These are phyloP conservation scores for Cheirogaleus medius DNA, from an alignment of 2,113 vertebrate genomes.

Conservation along the genomic window DNA sequence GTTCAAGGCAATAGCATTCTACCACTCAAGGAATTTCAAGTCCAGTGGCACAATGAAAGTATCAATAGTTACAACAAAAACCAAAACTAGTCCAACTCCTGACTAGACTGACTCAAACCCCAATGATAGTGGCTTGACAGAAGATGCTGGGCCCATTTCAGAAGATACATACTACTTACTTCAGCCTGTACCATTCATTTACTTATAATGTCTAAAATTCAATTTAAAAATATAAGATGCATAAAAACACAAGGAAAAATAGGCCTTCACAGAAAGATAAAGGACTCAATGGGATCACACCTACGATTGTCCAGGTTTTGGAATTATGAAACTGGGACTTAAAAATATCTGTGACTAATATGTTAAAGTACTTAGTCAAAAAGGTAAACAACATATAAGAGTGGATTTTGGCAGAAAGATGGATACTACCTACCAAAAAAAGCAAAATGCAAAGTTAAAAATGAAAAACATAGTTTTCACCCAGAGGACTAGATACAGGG, in stretches of 20 bases:
- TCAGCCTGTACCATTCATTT: neutral
- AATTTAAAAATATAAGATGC: neutral
- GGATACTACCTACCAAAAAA: neutral
- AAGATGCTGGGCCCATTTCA: neutral
- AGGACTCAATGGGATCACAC: neutral
- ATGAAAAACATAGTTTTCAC: neutral
- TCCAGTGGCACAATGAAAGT: neutral
- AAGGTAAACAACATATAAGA: neutral
- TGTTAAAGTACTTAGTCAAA: slow-evolving; percentile 1
- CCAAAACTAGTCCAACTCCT: neutral
- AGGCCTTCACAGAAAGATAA: neutral
- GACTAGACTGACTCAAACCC: neutral
- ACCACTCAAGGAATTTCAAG: neutral
- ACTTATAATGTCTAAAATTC: neutral
- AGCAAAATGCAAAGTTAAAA: neutral
- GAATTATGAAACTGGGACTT: neutral
- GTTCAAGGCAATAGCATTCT: neutral
- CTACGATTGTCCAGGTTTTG: neutral
- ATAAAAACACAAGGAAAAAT: slow-evolving; percentile 17
- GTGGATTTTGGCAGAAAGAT: neutral
- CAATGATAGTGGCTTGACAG: neutral
- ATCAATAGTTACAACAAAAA: neutral
- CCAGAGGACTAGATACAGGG: neutral
- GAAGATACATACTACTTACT: neutral
- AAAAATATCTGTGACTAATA: slow-evolving; percentile 13